These are phyloP conservation scores for Trogon melanurus DNA, from an alignment of 2,113 vertebrate genomes.

Conservation along the genomic window DNA sequence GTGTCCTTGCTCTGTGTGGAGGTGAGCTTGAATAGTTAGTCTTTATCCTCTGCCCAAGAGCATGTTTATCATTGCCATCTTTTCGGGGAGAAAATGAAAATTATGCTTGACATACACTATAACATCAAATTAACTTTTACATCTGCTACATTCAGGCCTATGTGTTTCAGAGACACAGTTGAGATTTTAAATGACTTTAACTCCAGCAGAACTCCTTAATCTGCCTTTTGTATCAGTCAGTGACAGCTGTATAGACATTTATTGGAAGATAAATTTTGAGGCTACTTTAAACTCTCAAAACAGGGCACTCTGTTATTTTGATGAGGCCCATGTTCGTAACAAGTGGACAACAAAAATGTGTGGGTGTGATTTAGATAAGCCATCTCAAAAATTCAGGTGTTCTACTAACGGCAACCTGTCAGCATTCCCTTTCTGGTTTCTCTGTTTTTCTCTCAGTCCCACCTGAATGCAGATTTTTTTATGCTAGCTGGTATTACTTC, in stretches of 20 bases:
- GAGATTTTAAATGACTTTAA: background rate
- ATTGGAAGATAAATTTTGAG: background rate
- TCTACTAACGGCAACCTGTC: background rate
- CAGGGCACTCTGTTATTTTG: background rate
- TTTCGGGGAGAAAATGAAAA: background rate
- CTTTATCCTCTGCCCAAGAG: background rate
- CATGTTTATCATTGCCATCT: background rate
- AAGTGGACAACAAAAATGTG: background rate
- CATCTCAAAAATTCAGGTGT: background rate
- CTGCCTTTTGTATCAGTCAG: background rate
- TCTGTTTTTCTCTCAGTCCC: background rate
- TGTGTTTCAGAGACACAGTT: background rate
- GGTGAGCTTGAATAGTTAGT: background rate
- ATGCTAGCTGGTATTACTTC: background rate
- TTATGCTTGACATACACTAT: background rate
- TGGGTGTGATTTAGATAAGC: background rate
- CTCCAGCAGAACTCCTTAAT: background rate
- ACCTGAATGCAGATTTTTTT: background rate
- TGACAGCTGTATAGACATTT: background rate
- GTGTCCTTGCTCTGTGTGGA: background rate
- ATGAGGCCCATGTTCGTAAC: background rate
- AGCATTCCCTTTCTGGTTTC: background rate
- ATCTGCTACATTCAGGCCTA: background rate
- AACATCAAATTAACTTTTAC: background rate
- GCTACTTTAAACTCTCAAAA: constrained; percentile 9